Conservation (phyloP, 2,797 vertebrate species). For the Dipus sagitta region DNA sequence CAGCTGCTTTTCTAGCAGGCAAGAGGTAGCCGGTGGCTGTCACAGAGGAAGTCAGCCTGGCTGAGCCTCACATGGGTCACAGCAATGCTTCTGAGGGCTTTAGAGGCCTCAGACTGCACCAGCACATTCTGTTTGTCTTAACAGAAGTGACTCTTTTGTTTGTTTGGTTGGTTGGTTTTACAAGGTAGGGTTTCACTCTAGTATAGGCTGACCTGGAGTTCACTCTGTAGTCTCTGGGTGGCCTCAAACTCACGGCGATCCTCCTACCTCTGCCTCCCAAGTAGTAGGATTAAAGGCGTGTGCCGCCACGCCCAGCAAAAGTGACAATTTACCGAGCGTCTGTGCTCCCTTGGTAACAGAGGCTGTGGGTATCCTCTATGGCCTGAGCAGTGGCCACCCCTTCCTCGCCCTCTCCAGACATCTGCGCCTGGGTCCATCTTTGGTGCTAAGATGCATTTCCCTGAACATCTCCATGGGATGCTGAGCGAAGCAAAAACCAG, state of each 20-base stretch:
- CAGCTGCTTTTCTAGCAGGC: not conserved
- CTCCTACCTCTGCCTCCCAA: no score
- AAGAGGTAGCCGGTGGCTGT: not conserved
- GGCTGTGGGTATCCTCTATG: no score
- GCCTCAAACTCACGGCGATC: no score
- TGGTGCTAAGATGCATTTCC: not conserved
- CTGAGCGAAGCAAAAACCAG: not conserved
- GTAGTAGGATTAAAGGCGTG: no score
- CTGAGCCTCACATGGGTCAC: no score
- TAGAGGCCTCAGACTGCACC: not conserved
- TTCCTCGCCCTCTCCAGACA: fast-evolving
- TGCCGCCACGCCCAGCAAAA: no score
- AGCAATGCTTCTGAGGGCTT: fast-evolving
- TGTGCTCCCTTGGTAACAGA: not conserved
- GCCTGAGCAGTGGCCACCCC: not conserved
- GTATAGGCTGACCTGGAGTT: no score
- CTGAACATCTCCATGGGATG: not conserved
- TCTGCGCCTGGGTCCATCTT: not conserved
- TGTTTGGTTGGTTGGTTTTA: no score
- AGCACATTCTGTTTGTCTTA: not conserved
- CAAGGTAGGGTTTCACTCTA: no score
- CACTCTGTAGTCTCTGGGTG: no score
- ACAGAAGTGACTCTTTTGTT: no score
- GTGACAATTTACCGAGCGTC: not conserved
- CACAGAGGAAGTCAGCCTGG: fast-evolving